Percentiles rank a stretch among this genome's conserved stretches.
phyloP scores from a whole-genome alignment of 1,140 invertebrate species.

The Rhagoletis pomonella region DNA sequence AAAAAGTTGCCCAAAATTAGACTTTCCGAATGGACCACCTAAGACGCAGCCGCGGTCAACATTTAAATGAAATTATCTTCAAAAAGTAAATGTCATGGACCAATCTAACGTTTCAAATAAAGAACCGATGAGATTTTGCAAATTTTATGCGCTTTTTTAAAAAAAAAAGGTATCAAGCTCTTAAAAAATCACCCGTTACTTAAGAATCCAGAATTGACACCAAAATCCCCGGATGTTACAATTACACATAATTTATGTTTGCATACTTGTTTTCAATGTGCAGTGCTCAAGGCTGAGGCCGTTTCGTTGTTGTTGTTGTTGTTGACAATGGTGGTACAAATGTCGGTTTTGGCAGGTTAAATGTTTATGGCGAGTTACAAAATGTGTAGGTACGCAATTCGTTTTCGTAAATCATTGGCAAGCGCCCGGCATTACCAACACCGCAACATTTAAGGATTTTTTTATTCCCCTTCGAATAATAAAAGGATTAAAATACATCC shows the following conservation, averaged over 20 bases:
- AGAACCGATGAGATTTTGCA: too few species aligned
- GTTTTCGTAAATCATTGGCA: background rate
- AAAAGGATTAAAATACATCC: conserved; percentile 21
- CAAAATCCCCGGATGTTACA: conserved; percentile 20
- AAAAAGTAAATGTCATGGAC: too few species aligned
- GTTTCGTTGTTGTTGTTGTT: background rate
- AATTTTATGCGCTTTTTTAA: too few species aligned
- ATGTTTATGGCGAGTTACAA: background rate
- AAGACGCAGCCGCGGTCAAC: too few species aligned
- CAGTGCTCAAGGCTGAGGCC: background rate
- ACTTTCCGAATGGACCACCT: too few species aligned
- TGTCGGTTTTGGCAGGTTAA: background rate
- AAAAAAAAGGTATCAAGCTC: too few species aligned
- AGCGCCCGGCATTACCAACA: background rate
- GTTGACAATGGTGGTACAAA: background rate
- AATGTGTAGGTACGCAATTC: background rate
- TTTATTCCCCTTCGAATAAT: background rate
- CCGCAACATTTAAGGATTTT: conserved; percentile 7
- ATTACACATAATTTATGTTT: conserved; percentile 30
- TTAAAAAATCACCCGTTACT: too few species aligned
- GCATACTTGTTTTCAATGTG: background rate
- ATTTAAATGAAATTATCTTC: too few species aligned
- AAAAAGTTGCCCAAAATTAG: too few species aligned
- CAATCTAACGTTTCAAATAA: too few species aligned
- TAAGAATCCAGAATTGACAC: background rate